Base-by-base conservation (phyloP, 2,797 vertebrate species). In the Eulemur albifrons region DNA sequence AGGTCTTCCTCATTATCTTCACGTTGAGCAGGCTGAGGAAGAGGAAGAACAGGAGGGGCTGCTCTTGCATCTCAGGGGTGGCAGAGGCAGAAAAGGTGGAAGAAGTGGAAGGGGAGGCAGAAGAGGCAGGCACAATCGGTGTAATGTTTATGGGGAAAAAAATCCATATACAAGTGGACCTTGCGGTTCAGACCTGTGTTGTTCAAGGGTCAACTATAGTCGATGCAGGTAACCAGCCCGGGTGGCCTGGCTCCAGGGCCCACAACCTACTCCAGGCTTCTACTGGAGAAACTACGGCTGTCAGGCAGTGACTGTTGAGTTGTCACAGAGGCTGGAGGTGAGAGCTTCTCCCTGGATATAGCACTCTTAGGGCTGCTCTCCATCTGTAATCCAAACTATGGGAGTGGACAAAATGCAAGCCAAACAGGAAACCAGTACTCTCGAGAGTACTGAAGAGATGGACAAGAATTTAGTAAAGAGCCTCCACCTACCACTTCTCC, bases 361-460 rank as follows among this genome's bases (percentile, higher is more conserved):
- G 54, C 61, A 61, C 57, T 96, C 23, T 25, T 17, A 20, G 69
- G 76, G 82, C 50, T 69, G 81, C 45, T 67, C 20, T 81, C 91
- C 32, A 20, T 63, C 48, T 63, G 35, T 50, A 91, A 83, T 57
- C 54, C 15, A 18, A 83, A 77, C 61, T 67, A 89, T 52, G 54
- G 67, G 83, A 69, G 75, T 18, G 40, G 69, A 63, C 17, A 57
- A 70, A 90, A 92, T 13, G 18, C 57, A 80, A 95, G 72, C 59
- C 81, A 92, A 95, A 85, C 70, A 85, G 95, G 93, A 97, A 96
- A 70, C 30, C 7, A 67, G 48, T 67, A 32, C 75, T 93, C 89
- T 17, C 45, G n/a, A 80, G 88, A 88, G 52, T 23, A 35, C 1
- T 63, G 43, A 76, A 69, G 82, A 85, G 76, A 67, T 43, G 83